phyloP scores from a whole-genome alignment of 92 coral and sea anemone species.

The Zoanthus solanderi region DNA sequence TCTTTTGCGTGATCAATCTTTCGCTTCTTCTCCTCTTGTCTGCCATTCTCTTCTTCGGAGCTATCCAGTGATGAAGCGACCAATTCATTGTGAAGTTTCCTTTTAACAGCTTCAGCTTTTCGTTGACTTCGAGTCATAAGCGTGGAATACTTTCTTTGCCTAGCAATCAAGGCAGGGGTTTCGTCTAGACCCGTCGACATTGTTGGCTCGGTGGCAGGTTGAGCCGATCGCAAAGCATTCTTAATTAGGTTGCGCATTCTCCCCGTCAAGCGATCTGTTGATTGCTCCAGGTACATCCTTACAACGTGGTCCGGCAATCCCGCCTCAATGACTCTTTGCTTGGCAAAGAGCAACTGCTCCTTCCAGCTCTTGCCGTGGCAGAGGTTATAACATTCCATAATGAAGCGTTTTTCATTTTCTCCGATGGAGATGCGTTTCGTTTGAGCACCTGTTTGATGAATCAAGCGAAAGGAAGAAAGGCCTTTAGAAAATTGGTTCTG shows the following conservation, averaged over 20 bases:
- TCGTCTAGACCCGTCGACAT: slow-evolving; percentile 22
- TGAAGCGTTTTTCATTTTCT: slow-evolving; percentile 50
- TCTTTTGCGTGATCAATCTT: slow-evolving; percentile 42
- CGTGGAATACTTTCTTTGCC: slow-evolving; percentile 43
- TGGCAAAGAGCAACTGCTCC: slow-evolving; percentile 27
- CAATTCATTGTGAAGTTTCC: slow-evolving; percentile 45
- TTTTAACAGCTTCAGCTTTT: slow-evolving; percentile 33
- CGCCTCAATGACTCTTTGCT: slow-evolving; percentile 42
- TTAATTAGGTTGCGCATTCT: slow-evolving; percentile 45
- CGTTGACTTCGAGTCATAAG: slow-evolving; percentile 16
- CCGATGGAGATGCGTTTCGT: slow-evolving; percentile 42
- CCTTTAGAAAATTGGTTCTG: neutral
- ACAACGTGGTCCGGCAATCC: slow-evolving; percentile 40
- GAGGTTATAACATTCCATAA: slow-evolving; percentile 55
- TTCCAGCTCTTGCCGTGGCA: slow-evolving; percentile 54
- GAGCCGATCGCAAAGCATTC: slow-evolving; percentile 36
- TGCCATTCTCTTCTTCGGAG: slow-evolving; percentile 40
- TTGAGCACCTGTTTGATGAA: slow-evolving; percentile 31
- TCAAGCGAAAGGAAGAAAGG: slow-evolving; percentile 2
- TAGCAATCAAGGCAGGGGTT: slow-evolving; percentile 38
- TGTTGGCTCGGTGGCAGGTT: slow-evolving; percentile 42
- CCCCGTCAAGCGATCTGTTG: slow-evolving; percentile 41
- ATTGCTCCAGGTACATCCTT: slow-evolving; percentile 39
- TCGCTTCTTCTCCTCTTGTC: slow-evolving; percentile 22
- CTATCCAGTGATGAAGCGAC: slow-evolving; percentile 9